phyloP scores from a whole-genome alignment of 2,888 invertebrate genomes.

The Eristalinus aeneus region DNA sequence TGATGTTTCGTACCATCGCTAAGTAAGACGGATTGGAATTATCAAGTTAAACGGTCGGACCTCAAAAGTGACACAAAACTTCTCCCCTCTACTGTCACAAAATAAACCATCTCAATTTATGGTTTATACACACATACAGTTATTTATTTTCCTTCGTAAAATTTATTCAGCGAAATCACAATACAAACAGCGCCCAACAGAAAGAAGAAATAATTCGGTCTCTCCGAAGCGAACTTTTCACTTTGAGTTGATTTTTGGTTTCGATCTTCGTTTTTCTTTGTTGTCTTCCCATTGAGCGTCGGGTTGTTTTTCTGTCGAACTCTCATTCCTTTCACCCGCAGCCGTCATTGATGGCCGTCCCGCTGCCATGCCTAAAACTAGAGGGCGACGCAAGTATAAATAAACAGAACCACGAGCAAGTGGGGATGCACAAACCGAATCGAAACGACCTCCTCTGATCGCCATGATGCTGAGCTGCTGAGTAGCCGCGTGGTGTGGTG shows the following conservation, averaged over 20 bases:
- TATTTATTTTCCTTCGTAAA: conserved; percentile 15
- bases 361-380: neutral
- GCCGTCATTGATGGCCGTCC: neutral
- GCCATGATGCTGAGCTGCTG: conserved; percentile 20
- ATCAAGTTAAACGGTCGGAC: too few relatives aligned
- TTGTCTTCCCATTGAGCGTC: neutral
- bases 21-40: too few relatives aligned
- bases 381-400: conserved; percentile 41
- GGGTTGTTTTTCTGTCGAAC: neutral
- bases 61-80: neutral
- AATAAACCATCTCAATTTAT: neutral
- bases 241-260: conserved; percentile 38
- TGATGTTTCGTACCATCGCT: too few relatives aligned
- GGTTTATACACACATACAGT: neutral
- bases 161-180: conserved; percentile 20
- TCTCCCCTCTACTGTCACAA: neutral
- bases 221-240: neutral
- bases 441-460: conserved; percentile 55
- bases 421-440: conserved; percentile 1
- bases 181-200: conserved; percentile 8
- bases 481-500: neutral
- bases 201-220: too few relatives aligned
- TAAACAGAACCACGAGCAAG: conserved; percentile 36
- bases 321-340: neutral
- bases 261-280: conserved; percentile 4